Base-by-base conservation (phyloP, 1,140 invertebrate genomes). In the Goniozus legneri region DNA sequence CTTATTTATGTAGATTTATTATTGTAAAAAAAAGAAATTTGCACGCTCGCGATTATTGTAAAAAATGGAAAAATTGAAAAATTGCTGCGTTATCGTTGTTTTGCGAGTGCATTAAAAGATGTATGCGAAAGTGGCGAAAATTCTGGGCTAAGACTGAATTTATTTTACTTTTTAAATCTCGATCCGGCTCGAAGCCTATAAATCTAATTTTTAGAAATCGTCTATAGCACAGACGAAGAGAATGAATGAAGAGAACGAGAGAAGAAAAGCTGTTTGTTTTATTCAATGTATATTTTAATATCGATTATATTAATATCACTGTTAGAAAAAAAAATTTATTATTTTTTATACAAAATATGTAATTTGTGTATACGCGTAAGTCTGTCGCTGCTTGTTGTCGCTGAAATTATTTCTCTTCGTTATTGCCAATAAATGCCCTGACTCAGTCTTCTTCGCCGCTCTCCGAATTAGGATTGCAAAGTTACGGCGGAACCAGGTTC, bases 401-500 rank as follows among this genome's bases (percentile, higher is more conserved):
- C 10, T 27, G 24, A 27, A 4, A 10, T 27, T 27, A 27, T 27
- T 27, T 27, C 4, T 27, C 10, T 27, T 10, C 10, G 10, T 27
- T 27, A 27, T 27, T 27, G 10, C 10, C 10, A 27, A 27, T 27
- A 4, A 27, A 4, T 27, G 45, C 45, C 47, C 47, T 24, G 44
- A 31, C 47, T 21, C 47, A 39, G 27, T 50, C 40, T 50, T 56
- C 56, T 50, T 56, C 56, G 56, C 45, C 56, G 56, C 50, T 54
- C 32, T 44, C 34, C 57, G 50, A 59, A n/a, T 56, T 48, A 24
- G 15, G 38, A 15, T 43, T 31, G 10, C 4, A 42, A 64, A 64
- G 54, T 64, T 61, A 58, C 56, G 56, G 41, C 54, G 60, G 58
- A 66, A 67, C 58, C 53, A 64, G 45, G 61, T 67, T 69, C 66